phyloP scores from a whole-genome alignment of 2,888 invertebrate species.

The Autographa gamma region DNA sequence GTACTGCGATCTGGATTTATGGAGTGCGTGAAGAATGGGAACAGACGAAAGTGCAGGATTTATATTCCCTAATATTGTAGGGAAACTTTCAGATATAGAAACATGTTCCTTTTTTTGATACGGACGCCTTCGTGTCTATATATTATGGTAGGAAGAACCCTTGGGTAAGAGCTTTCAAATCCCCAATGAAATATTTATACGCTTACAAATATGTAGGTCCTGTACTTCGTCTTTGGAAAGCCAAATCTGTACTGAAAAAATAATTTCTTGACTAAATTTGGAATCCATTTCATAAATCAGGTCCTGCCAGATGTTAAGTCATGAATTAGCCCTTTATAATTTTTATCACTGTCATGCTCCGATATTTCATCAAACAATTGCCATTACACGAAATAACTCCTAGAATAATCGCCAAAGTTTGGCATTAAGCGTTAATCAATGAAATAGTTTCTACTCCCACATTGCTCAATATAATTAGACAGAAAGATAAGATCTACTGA shows the following conservation, averaged over 20 bases:
- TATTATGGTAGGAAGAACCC: slow-evolving; percentile 3
- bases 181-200: slow-evolving; percentile 2
- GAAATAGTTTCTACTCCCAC: slow-evolving; percentile 55
- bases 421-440: slow-evolving; percentile 54
- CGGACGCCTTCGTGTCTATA: not conserved
- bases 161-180: not conserved
- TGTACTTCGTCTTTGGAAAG: not conserved
- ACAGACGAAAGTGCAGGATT: slow-evolving; percentile 34
- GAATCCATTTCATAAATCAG: slow-evolving; percentile 23
- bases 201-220: not conserved
- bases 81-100: not conserved
- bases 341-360: slow-evolving; percentile 42
- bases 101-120: not conserved
- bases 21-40: slow-evolving; percentile 42
- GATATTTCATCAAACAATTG: slow-evolving; percentile 51
- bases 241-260: not conserved
- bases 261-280: slow-evolving; percentile 21
- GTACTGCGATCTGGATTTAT: slow-evolving; percentile 51
- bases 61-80: slow-evolving; percentile 25
- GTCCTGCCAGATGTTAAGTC: slow-evolving; percentile 23
- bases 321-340: slow-evolving; percentile 27
- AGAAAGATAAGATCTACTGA: slow-evolving; percentile 55
- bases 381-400: slow-evolving; percentile 51
- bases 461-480: slow-evolving; percentile 61
- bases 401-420: slow-evolving; percentile 45